phyloP scores from a whole-genome alignment of 53 echinoderm and acorn worm genomes.

The Temnopleurus reevesii region DNA sequence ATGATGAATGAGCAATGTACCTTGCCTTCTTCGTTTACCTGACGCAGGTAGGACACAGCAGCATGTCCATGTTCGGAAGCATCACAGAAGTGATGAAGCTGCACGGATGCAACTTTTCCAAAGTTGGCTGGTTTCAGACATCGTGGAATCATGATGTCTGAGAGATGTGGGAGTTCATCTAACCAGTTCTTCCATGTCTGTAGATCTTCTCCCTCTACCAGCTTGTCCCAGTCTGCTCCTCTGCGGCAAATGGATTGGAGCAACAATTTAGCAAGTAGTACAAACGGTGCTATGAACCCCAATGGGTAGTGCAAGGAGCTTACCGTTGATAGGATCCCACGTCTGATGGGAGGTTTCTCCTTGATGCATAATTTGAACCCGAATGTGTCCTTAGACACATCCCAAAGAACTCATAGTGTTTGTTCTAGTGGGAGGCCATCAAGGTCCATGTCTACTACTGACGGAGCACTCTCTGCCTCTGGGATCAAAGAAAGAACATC shows the following conservation, averaged over 20 bases:
- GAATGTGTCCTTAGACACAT: slow-evolving; percentile 49
- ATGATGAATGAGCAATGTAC: slow-evolving; percentile 64
- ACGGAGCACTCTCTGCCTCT: slow-evolving; percentile 36
- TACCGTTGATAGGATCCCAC: slow-evolving; percentile 55
- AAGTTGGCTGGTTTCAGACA: background rate
- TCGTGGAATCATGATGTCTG: background rate
- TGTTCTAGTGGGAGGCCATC: slow-evolving; percentile 59
- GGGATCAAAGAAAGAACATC: background rate
- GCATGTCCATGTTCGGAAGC: slow-evolving; percentile 62
- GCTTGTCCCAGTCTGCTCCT: slow-evolving; percentile 51
- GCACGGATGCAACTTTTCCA: background rate
- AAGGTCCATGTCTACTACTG: slow-evolving; percentile 52
- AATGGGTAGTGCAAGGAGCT: slow-evolving; percentile 65
- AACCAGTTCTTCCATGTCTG: slow-evolving; percentile 56
- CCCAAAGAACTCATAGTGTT: slow-evolving; percentile 62
- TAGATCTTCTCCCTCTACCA: slow-evolving; percentile 18
- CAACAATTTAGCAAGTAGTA: slow-evolving; percentile 48
- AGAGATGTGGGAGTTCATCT: slow-evolving; percentile 2
- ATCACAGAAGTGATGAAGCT: slow-evolving; percentile 64
- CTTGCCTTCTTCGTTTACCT: background rate
- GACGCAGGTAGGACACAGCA: slow-evolving; percentile 63
- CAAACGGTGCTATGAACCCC: slow-evolving; percentile 66
- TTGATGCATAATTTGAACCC: slow-evolving; percentile 51
- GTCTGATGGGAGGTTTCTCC: slow-evolving; percentile 39
- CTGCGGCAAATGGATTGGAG: slow-evolving; percentile 54